phyloP scores from a whole-genome alignment of 2,888 invertebrate species.

The Drosophila anomelani region DNA sequence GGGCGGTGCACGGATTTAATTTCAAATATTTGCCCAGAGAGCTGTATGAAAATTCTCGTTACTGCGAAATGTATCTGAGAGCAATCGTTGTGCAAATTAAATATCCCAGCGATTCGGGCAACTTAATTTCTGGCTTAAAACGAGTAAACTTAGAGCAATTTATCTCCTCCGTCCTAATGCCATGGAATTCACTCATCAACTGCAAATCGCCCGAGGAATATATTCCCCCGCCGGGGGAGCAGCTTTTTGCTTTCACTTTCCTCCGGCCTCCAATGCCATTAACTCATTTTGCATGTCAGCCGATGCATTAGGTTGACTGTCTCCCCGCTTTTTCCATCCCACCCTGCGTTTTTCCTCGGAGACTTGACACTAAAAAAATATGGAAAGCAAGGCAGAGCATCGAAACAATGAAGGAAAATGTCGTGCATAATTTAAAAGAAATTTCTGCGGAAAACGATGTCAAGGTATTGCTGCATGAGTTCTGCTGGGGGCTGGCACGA shows the following conservation, averaged over 20 bases:
- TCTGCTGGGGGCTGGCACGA: slow-evolving; percentile 6
- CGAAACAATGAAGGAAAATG: slow-evolving; percentile 46
- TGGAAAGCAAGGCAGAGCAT: slow-evolving; percentile 26
- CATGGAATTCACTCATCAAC: slow-evolving; percentile 27
- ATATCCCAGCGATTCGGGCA: slow-evolving; percentile 7
- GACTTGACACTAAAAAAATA: slow-evolving; percentile 61
- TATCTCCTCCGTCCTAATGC: neutral
- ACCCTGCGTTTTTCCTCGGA: slow-evolving; percentile 24
- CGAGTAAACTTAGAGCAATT: neutral
- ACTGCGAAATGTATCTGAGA: slow-evolving; percentile 8
- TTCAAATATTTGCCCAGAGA: slow-evolving; percentile 38
- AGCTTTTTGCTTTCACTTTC: slow-evolving; percentile 39
- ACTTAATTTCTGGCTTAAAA: slow-evolving; percentile 3
- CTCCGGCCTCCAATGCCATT: slow-evolving; percentile 43
- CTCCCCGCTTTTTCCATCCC: slow-evolving; percentile 10
- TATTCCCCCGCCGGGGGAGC: slow-evolving; percentile 16
- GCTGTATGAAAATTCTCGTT: slow-evolving; percentile 10
- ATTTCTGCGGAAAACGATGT: slow-evolving; percentile 54
- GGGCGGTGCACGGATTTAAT: slow-evolving; percentile 40
- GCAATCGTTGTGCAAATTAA: slow-evolving; percentile 28
- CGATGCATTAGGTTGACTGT: slow-evolving; percentile 46
- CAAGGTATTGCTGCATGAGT: slow-evolving; percentile 56
- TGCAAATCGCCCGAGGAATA: slow-evolving; percentile 32
- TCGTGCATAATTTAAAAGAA: slow-evolving; percentile 46
- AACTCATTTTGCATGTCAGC: slow-evolving; percentile 54